Evolutionary conservation across 1,140 invertebrate species (phyloP).

Genomic region (Drepana arcuata): DNA sequence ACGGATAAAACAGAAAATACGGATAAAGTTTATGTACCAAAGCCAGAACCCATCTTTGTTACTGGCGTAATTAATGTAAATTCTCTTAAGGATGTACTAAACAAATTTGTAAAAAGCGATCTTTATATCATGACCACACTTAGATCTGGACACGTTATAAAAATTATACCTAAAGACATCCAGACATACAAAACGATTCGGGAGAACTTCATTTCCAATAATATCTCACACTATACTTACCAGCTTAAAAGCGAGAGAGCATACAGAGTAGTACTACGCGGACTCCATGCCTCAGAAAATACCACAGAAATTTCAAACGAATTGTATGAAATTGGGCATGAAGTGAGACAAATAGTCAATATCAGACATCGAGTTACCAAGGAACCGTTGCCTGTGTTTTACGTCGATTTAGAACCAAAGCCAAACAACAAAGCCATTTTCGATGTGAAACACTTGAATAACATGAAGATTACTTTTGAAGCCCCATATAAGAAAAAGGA

Average conservation of each 20-base stretch:
- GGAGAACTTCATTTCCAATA: conserved; percentile 14
- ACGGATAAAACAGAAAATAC: background rate
- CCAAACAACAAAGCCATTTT: conserved; percentile 29
- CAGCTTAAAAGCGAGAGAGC: conserved; percentile 37
- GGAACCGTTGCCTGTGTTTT: conserved; percentile 21
- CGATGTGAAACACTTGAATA: conserved; percentile 11
- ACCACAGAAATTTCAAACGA: conserved; percentile 24
- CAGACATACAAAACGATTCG: conserved; percentile 18
- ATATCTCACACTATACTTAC: conserved; percentile 34
- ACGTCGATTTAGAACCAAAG: conserved; percentile 23
- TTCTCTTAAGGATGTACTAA: conserved; percentile 10
- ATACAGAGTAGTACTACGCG: conserved; percentile 35
- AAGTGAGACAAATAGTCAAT: conserved; percentile 25
- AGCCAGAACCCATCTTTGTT: conserved; percentile 25
- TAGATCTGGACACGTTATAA: conserved; percentile 20
- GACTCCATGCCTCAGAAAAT: conserved; percentile 28
- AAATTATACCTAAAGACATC: conserved; percentile 16
- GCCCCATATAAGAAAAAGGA: conserved; percentile 22
- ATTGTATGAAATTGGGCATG: conserved; percentile 19
- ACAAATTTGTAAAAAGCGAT: conserved; percentile 2
- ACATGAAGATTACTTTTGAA: conserved; percentile 30
- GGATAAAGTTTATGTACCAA: conserved; percentile 5
- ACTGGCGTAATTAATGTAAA: conserved; percentile 19
- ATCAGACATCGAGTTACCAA: conserved; percentile 20
- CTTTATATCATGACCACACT: conserved; percentile 18